Evolutionary conservation across 2,113 vertebrate genomes (phyloP).

Genomic region (Pseudopipra pipra): DNA sequence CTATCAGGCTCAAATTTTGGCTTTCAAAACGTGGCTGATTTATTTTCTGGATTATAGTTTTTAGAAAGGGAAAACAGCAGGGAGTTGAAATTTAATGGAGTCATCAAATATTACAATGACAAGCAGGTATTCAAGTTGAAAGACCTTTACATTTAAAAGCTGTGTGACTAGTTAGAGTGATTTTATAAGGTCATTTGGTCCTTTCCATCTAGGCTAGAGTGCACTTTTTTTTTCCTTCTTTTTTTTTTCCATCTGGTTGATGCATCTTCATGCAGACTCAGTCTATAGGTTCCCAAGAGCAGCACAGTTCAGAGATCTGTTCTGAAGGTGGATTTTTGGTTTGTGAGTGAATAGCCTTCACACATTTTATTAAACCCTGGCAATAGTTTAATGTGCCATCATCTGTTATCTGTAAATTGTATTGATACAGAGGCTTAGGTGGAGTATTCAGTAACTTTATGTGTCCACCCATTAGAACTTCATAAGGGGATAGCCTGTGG

Average conservation of each 20-base stretch:
- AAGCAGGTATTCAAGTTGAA: not conserved
- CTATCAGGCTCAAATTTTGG: not conserved
- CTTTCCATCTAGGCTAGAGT: not conserved
- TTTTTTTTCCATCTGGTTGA: not conserved
- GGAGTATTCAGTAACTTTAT: not conserved
- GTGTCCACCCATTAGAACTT: not conserved
- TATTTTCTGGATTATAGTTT: not conserved
- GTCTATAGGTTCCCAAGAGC: not conserved
- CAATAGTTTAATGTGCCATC: not conserved
- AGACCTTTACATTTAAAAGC: not conserved
- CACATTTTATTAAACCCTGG: not conserved
- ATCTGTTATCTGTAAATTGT: not conserved
- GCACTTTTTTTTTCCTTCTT: not conserved
- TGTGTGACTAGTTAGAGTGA: not conserved
- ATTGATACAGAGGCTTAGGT: not conserved
- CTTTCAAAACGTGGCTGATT: not conserved
- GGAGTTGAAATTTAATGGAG: not conserved
- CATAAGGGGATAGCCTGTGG: not conserved
- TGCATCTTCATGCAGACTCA: not conserved
- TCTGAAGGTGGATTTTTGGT: not conserved
- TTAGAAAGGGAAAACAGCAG: not conserved
- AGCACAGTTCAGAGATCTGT: not conserved
- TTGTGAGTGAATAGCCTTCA: not conserved
- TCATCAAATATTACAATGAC: not conserved
- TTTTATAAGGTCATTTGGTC: not conserved